phyloP scores from a whole-genome alignment of 1,140 invertebrate species.

The Triops cancriformis region DNA sequence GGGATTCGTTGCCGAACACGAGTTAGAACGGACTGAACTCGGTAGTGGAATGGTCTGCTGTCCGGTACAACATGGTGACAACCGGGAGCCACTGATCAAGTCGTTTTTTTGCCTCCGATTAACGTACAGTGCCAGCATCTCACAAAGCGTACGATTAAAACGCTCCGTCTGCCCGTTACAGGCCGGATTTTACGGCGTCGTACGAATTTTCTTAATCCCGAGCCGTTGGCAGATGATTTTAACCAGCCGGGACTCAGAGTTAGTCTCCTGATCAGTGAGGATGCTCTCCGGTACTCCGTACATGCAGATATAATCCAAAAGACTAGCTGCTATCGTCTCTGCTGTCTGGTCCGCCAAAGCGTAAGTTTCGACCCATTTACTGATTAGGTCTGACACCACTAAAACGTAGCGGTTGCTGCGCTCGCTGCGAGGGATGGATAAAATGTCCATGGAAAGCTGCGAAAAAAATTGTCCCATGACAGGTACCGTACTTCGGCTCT shows the following conservation, averaged over 20 bases:
- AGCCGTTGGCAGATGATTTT: constrained; percentile 29
- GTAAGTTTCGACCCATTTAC: not conserved
- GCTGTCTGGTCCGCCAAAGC: constrained; percentile 5
- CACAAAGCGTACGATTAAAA: constrained; percentile 33
- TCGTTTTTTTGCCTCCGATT: no score
- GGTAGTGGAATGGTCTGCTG: not conserved
- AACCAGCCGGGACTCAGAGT: constrained; percentile 26
- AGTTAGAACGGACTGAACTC: constrained; percentile 18
- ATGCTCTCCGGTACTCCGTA: constrained; percentile 32
- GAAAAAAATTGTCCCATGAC: no score
- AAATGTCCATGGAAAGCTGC: no score
- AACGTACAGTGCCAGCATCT: constrained; percentile 29
- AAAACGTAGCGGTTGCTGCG: no score
- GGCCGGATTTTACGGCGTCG: constrained; percentile 29
- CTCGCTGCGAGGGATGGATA: no score
- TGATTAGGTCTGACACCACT: not conserved
- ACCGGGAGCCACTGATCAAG: no score
- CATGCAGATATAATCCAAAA: not conserved
- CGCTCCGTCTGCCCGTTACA: constrained; percentile 31
- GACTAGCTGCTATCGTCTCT: not conserved
- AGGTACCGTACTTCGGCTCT: no score
- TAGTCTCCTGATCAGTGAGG: constrained; percentile 31
- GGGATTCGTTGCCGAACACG: constrained; percentile 10
- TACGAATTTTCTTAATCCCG: constrained; percentile 29
- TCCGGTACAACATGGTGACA: no score